Evolutionary conservation across 1,140 invertebrate genomes (phyloP).

Genomic region (Drosophila prosaltans): DNA sequence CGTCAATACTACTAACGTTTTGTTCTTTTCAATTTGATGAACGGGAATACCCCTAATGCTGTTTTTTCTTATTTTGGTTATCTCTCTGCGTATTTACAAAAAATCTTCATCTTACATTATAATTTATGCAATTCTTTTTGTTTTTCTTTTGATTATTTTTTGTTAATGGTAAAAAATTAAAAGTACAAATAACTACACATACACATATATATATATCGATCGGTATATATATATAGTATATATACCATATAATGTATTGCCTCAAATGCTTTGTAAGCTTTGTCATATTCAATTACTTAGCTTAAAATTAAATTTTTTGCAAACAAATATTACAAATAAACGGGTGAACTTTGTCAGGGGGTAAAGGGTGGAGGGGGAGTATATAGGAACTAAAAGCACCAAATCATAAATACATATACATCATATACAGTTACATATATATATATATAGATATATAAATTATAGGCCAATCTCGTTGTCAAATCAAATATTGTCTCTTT

Average conservation of each 20-base stretch:
- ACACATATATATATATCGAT: background rate
- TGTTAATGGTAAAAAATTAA: constrained; percentile 28
- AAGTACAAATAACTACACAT: constrained; percentile 6
- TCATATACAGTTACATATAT: background rate
- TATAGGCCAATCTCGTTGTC: constrained; percentile 15
- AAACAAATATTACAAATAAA: constrained; percentile 51
- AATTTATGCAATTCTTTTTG: constrained; percentile 16
- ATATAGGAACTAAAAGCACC: constrained; percentile 80
- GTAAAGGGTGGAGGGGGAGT: background rate
- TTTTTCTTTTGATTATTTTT: constrained; percentile 52
- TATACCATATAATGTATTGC: constrained; percentile 58
- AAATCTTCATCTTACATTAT: constrained; percentile 36
- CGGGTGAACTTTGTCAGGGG: constrained; percentile 21
- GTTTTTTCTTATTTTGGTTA: constrained; percentile 50
- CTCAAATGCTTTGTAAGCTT: constrained; percentile 82
- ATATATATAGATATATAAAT: background rate
- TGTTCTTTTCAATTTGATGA: constrained; percentile 1
- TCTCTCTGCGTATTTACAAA: constrained; percentile 57
- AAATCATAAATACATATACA: constrained; percentile 60
- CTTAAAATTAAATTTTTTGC: constrained; percentile 45
- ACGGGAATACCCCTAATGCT: constrained; percentile 58
- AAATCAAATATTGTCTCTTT: constrained; percentile 41
- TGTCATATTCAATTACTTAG: constrained; percentile 74
- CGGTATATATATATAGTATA: constrained; percentile 17
- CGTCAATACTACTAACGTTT: constrained; percentile 39